A percentile compares a stretch with the other conserved stretches of the same genome.
phyloP scores from a whole-genome alignment of 1,140 invertebrate species.

The Nephila pilipes region DNA sequence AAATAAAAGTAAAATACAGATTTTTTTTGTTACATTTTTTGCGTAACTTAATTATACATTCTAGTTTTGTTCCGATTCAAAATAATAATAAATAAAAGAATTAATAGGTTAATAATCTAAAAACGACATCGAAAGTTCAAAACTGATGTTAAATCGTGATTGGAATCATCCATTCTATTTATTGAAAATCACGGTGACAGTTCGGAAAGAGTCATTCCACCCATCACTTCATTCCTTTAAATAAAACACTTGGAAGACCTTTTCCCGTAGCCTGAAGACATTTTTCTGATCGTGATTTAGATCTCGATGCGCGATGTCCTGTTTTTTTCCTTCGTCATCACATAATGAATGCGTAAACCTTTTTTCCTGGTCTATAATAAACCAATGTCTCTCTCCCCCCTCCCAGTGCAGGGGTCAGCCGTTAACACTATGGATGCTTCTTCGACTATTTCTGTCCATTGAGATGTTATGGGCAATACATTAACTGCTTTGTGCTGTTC shows the following conservation, averaged over 20 bases:
- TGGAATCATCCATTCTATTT: background rate
- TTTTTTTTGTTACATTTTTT: background rate
- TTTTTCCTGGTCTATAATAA: conserved; percentile 30
- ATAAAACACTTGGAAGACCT: background rate
- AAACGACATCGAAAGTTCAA: background rate
- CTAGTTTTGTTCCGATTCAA: background rate
- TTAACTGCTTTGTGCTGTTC: background rate
- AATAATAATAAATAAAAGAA: background rate
- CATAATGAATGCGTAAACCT: background rate
- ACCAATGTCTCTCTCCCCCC: background rate
- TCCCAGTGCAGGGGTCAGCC: conserved; percentile 26
- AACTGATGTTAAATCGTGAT: background rate
- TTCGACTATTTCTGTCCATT: conserved; percentile 3
- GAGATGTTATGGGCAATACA: conserved; percentile 14
- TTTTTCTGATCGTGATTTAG: conserved; percentile 20
- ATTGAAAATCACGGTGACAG: conserved; percentile 6
- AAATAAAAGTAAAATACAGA: background rate
- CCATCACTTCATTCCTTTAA: background rate
- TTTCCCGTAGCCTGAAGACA: background rate
- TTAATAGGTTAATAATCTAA: background rate
- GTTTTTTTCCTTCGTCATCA: background rate
- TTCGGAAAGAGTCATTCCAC: conserved; percentile 9
- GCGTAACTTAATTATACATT: background rate
- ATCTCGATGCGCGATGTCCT: background rate
- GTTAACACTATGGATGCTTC: conserved; percentile 24